A percentile compares a stretch with the other conserved stretches of the same genome.
Evolutionary conservation across 2,113 vertebrate species (phyloP).

Genomic region (Mirza zaza): DNA sequence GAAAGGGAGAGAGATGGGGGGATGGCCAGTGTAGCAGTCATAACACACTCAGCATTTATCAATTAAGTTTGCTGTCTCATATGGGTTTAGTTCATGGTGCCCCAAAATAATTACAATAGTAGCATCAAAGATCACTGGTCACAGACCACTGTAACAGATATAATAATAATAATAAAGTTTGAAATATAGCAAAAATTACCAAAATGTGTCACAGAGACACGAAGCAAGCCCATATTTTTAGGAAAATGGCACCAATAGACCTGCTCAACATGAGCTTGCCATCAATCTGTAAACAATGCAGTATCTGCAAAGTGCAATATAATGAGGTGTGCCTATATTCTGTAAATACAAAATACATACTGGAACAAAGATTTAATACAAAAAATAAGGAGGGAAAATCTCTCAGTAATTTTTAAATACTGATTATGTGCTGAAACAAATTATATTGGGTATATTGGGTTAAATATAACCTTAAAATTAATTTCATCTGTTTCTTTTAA

Average conservation of each 20-base stretch:
- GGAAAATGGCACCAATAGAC: background rate
- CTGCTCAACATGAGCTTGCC: background rate
- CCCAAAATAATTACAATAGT: background rate
- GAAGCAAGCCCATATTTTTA: background rate
- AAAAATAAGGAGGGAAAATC: background rate
- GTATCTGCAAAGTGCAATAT: background rate
- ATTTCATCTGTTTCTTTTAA: slow-evolving; percentile 5
- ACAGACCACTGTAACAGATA: background rate
- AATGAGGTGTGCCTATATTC: background rate
- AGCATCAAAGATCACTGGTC: background rate
- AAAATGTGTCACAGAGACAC: background rate
- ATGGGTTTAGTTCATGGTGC: background rate
- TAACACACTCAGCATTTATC: background rate
- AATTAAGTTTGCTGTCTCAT: background rate
- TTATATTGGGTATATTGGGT: background rate
- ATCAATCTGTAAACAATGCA: background rate
- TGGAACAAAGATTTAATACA: background rate
- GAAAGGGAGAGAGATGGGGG: background rate
- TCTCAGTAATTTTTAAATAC: background rate
- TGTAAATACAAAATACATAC: background rate
- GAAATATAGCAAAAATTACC: background rate
- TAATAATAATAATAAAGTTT: background rate
- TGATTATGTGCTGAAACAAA: background rate
- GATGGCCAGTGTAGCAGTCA: background rate
- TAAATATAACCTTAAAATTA: slow-evolving; percentile 2